Percentiles rank a stretch among this genome's conserved stretches.
Conservation (phyloP, 1,140 invertebrate genomes). For the Limonius californicus region DNA sequence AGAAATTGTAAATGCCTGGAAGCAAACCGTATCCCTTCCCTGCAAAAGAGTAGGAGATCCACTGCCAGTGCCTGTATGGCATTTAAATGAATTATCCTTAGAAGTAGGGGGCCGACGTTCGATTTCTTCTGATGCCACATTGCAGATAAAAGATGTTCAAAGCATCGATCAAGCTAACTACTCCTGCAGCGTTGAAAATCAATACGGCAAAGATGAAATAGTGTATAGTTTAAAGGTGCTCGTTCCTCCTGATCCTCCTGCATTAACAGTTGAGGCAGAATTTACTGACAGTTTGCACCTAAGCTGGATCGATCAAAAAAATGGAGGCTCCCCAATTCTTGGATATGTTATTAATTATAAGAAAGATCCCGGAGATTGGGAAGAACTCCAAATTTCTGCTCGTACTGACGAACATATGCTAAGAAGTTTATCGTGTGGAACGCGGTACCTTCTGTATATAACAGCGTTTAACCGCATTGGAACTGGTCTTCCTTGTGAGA, state of each 20-base stretch:
- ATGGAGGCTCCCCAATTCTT: slow-evolving; percentile 67
- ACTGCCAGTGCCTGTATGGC: slow-evolving; percentile 68
- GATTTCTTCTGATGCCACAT: slow-evolving; percentile 62
- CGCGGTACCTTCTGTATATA: slow-evolving; percentile 81
- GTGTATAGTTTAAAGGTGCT: slow-evolving; percentile 66
- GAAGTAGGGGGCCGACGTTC: slow-evolving; percentile 66
- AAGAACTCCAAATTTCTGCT: slow-evolving; percentile 76
- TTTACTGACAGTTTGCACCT: slow-evolving; percentile 67
- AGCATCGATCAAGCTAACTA: slow-evolving; percentile 85
- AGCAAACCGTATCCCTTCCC: slow-evolving; percentile 72
- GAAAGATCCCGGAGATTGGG: slow-evolving; percentile 83
- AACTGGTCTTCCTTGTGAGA: slow-evolving; percentile 81
- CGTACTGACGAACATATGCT: slow-evolving; percentile 73
- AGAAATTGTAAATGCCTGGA: slow-evolving; percentile 76
- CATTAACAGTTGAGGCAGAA: slow-evolving; percentile 63
- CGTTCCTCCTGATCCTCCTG: slow-evolving; percentile 65
- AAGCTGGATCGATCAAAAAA: slow-evolving; percentile 59
- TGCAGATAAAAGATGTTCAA: slow-evolving; percentile 71
- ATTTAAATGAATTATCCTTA: slow-evolving; percentile 64
- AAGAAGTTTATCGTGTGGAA: slow-evolving; percentile 81
- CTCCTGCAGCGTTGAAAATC: slow-evolving; percentile 80
- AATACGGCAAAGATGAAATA: slow-evolving; percentile 80
- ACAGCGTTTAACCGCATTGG: slow-evolving; percentile 87
- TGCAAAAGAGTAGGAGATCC: slow-evolving; percentile 80
- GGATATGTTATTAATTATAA: slow-evolving; percentile 87